phyloP scores from a whole-genome alignment of 2,888 invertebrate genomes.

The Zelleria hepariella region DNA sequence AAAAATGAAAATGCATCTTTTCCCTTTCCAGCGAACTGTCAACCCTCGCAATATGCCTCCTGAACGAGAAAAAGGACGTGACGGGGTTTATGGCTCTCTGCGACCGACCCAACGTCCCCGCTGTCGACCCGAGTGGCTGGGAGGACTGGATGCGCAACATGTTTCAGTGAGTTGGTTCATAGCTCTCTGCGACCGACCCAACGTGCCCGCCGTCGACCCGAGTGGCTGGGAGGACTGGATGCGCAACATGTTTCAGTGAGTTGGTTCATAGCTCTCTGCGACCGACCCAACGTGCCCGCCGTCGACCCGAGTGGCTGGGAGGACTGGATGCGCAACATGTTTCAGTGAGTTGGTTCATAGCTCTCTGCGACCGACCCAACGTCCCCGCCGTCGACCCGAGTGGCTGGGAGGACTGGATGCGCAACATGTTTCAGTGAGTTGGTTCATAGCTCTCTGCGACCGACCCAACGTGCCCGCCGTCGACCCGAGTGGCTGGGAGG shows the following conservation, averaged over 20 bases:
- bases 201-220: slow-evolving; percentile 64
- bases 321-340: slow-evolving; percentile 52
- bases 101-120: slow-evolving; percentile 69
- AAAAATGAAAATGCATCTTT: background rate
- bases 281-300: slow-evolving; percentile 69
- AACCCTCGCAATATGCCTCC: slow-evolving; percentile 64
- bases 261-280: slow-evolving; percentile 47
- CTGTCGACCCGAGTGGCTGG: slow-evolving; percentile 70
- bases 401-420: slow-evolving; percentile 66
- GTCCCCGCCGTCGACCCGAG: slow-evolving; percentile 65
- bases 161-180: slow-evolving; percentile 55
- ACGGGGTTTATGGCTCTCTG: slow-evolving; percentile 50
- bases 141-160: slow-evolving; percentile 53
- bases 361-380: slow-evolving; percentile 64
- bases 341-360: slow-evolving; percentile 53
- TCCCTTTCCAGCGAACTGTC: slow-evolving; percentile 38
- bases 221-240: slow-evolving; percentile 68
- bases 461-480: slow-evolving; percentile 72
- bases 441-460: slow-evolving; percentile 50
- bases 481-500: slow-evolving; percentile 67
- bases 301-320: slow-evolving; percentile 71
- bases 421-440: slow-evolving; percentile 54
- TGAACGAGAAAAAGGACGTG: slow-evolving; percentile 46
- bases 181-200: slow-evolving; percentile 62
- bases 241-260: slow-evolving; percentile 53